Base-by-base conservation (phyloP, 2,113 vertebrate species). In the Strigops habroptila region DNA sequence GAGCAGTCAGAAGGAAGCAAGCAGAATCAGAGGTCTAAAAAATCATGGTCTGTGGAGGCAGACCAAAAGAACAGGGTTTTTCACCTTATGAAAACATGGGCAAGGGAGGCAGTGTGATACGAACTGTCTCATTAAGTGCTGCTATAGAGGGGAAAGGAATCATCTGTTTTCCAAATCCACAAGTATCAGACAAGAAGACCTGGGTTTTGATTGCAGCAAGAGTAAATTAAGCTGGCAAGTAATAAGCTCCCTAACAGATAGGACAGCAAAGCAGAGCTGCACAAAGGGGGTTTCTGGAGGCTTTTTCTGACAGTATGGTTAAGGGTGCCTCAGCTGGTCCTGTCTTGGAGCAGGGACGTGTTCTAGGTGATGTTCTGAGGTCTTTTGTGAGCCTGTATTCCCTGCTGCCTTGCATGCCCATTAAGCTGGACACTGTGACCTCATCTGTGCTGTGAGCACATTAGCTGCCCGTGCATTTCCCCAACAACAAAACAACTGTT, bases 391-490 rank as follows among this genome's bases (percentile, higher is more conserved):
- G 5, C 18, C 18, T 28, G 2, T 52, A 12, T 43, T 57, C 28
- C 33, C 49, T 18, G 43, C 30, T 84, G 37, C 24, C 49, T 65
- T 19, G 15, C 69, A 18, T 11, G 35, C 46, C 64, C 15, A 2
- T 14, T 6, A 31, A 57, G 25, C 17, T 60, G 31, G 41, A 6
- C 55, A 51, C 44, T 6, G 2, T 4, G 24, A 69, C 21, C 55
- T 43, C 49, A 30, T 5, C 68, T 13, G 14, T 33, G 24, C 39
- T 5, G 31, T 0, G 0, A 71, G 46, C 64, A 1, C 1, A 5
- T 39, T 3, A 10, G 35, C 35, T 73, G 52, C 81, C 33, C 48
- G 16, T 23, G 52, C 7, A 2, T 16, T 67, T 75, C 49, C 67
- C 41, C 39, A 18, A 9, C 33, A 28, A 23, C 6, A 49, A 8